Evolutionary conservation across 1,140 invertebrate genomes (phyloP), one percentile per base, ranked within the genome.

Genomic region (Lanistes nyassanus): DNA sequence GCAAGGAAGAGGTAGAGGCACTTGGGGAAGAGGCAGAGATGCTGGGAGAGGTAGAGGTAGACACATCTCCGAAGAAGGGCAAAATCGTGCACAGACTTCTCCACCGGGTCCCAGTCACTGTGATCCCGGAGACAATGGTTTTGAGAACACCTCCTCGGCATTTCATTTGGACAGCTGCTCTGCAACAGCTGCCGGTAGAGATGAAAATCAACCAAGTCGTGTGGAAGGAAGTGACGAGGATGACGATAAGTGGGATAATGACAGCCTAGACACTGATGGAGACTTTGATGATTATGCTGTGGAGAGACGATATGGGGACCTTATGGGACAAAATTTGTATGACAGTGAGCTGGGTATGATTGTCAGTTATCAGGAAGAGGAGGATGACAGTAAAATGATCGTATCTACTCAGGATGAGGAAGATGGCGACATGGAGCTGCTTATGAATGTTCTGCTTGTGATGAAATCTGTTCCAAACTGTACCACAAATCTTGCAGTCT

Each of bases 281-380:
- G 34, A 74, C 29, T 70, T 53, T 37, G 68, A 64, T 23, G 42
- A 62, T 19, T 64, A 37, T 37, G 65, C 26, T 56, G 67, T 58
- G 39, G 36, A 53, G 11, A 36, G 31, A 26, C 62, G 60, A 9
- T 37, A 39, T 26, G 55, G 36, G 19, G 70, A 68, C 21, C 56
- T 53, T 29, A 58, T 56, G 34, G 53, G 55, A 6, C 9, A 21
- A 29, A 65, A 29, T 23, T 31, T 34, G 4, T 26, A 37, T 51
- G 60, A 66, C 36, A 36, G 31, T 3, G 36, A 6, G 5, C 19
- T 47, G 9, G 42, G 19, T 9, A 47, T 47, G 9, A 47, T 47
- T 47, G 9, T 9, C n/a, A n/a, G n/a, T n/a, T n/a, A n/a, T 47
- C 42, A 47, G 9, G 37, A 42, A 19, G 55, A 31, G 6, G 31